Conservation (phyloP, 2,113 vertebrate genomes). For the Pachypanchax playfairii region DNA sequence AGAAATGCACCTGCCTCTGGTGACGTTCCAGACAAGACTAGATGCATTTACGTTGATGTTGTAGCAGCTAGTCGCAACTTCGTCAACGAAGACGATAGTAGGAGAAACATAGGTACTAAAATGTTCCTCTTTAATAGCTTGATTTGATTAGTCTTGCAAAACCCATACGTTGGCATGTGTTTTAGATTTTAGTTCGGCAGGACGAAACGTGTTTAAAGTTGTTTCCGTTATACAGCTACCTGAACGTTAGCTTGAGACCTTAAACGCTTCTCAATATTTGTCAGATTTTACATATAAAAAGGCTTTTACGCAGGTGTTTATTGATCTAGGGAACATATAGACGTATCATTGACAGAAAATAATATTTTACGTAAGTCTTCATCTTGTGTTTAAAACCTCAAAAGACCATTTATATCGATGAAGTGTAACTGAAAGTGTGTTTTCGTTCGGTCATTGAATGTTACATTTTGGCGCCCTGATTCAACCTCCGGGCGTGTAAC, state of each 20-base stretch:
- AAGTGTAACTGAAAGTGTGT: rapidly evolving
- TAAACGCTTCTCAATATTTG: neutral
- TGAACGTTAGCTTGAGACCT: constrained; percentile 28
- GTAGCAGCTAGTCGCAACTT: neutral
- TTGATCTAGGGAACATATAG: too few species aligned
- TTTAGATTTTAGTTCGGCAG: neutral
- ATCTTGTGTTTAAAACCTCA: neutral
- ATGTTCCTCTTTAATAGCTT: neutral
- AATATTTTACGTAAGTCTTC: neutral
- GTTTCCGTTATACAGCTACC: neutral
- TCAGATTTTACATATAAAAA: neutral
- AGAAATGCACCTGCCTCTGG: neutral
- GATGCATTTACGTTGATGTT: constrained; percentile 16
- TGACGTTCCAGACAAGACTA: constrained; percentile 26
- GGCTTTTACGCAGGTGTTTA: neutral
- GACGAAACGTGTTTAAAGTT: neutral
- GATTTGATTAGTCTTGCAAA: neutral
- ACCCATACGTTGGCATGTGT: neutral
- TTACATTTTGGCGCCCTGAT: constrained; percentile 19
- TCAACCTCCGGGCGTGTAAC: neutral
- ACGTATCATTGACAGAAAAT: rapidly evolving
- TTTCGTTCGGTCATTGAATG: neutral
- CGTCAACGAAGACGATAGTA: neutral
- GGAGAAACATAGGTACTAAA: constrained; percentile 16
- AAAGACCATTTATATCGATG: neutral